A percentile compares a stretch with the other conserved stretches of the same genome.
Evolutionary conservation across 2,797 vertebrate species (phyloP).

Genomic region (Tokudaia tokunoshimensis): DNA sequence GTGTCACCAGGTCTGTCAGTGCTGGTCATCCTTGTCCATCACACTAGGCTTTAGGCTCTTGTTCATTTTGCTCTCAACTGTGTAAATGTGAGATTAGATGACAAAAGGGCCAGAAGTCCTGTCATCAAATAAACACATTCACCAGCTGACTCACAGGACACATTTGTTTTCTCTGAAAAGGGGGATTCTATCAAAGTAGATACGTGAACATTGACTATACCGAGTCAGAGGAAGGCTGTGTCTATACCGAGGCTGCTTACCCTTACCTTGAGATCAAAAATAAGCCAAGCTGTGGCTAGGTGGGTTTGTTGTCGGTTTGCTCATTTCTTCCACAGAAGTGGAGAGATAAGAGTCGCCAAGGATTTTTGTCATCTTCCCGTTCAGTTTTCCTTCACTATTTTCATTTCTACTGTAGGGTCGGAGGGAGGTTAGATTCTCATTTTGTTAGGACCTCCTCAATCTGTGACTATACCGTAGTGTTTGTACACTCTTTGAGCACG

Average conservation of each 20-base stretch:
- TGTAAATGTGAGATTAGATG: conserved; percentile 42
- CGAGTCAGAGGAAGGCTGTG: background rate
- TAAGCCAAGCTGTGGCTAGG: background rate
- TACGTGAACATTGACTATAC: background rate
- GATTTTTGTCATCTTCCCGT: background rate
- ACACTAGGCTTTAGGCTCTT: background rate
- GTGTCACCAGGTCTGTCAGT: background rate
- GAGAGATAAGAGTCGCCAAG: background rate
- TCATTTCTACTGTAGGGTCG: background rate
- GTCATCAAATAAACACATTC: conserved; percentile 35
- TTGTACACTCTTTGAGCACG: background rate
- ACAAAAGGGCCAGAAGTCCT: conserved; percentile 53
- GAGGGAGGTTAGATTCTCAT: background rate
- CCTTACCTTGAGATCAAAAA: conserved; percentile 5
- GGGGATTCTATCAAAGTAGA: background rate
- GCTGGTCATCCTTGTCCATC: background rate
- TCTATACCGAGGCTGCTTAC: background rate
- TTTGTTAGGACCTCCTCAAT: background rate
- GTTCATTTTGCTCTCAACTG: conserved; percentile 44
- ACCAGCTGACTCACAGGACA: background rate
- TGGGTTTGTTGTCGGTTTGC: background rate
- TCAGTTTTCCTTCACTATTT: background rate
- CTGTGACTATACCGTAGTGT: background rate
- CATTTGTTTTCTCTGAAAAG: conserved; percentile 31
- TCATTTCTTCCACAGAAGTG: background rate